Evolutionary conservation across 1,140 invertebrate genomes (phyloP), one percentile per base, ranked within the genome.

Genomic region (Diorhabda sublineata): DNA sequence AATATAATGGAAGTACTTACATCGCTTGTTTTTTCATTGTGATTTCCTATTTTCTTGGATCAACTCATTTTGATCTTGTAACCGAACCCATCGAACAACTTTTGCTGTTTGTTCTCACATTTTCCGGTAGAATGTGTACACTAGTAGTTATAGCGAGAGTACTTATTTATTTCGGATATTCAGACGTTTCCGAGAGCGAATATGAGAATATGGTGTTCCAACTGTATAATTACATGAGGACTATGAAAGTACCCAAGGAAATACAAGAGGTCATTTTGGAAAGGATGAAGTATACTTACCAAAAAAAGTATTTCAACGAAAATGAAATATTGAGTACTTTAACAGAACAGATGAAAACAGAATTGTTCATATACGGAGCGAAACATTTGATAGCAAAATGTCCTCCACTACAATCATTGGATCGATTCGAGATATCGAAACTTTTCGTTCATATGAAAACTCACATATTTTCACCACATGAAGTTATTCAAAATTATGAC

Each of bases 401-500:
- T 0, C 71, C 78, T 57, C 64, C 85, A 11, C 42, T 84, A 82
- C 57, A 79, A 77, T 61, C 68, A 75, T 65, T 66, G 81, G 66
- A 82, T 81, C 4, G 61, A 74, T 61, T 8, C 61, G 1, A 69
- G 78, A 42, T 69, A 78, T 5, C 65, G 70, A 68, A 80, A 42
- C 77, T 86, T 5, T 71, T 82, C 2, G 62, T 70, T 0, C 64
- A 65, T 3, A 67, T 85, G 42, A 71, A 68, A 2, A 71, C 77
- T 3, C 78, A 83, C 67, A 78, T 85, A 68, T 85, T 79, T 69
- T 77, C 85, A 45, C 64, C 80, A 0, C 81, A 82, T 60, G 84
- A 86, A 45, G 67, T 81, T 1, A 81, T 86, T 9, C 74, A 84
- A 2, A 77, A 79, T 64, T 74, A 76, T 9, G 79, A 78, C 2